These are phyloP conservation scores for Mimachlamys varia DNA, from an alignment of 2,888 invertebrate genomes.

Conservation along the genomic window DNA sequence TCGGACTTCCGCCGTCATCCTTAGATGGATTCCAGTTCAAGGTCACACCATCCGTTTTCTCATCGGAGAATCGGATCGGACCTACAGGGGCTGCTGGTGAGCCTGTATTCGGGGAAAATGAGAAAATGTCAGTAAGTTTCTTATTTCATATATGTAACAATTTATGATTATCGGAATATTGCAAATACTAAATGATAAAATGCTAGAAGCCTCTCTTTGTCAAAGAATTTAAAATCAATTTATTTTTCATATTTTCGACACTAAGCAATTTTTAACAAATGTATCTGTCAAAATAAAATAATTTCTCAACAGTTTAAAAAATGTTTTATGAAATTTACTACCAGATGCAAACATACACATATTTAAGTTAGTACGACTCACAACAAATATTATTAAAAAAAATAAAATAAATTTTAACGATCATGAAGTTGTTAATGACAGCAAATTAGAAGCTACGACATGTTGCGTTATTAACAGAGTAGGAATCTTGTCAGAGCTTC, in stretches of 20 bases:
- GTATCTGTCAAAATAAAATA: background rate
- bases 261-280: background rate
- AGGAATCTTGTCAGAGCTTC: background rate
- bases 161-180: too few relatives aligned
- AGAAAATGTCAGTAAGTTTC: background rate
- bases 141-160: background rate
- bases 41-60: constrained; percentile 68
- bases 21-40: constrained; percentile 81
- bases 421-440: background rate
- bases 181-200: too few relatives aligned
- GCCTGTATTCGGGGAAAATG: constrained; percentile 54
- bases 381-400: background rate
- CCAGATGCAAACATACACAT: background rate
- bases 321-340: too few relatives aligned
- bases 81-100: constrained; percentile 75
- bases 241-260: background rate
- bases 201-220: background rate
- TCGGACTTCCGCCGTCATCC: constrained; percentile 79
- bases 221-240: background rate
- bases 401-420: background rate
- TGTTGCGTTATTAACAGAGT: background rate
- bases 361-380: background rate
- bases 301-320: background rate
- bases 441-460: background rate
- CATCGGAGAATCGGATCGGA: constrained; percentile 71